Base-by-base conservation (phyloP, 2,888 invertebrate species). In the Orgyia antiqua region DNA sequence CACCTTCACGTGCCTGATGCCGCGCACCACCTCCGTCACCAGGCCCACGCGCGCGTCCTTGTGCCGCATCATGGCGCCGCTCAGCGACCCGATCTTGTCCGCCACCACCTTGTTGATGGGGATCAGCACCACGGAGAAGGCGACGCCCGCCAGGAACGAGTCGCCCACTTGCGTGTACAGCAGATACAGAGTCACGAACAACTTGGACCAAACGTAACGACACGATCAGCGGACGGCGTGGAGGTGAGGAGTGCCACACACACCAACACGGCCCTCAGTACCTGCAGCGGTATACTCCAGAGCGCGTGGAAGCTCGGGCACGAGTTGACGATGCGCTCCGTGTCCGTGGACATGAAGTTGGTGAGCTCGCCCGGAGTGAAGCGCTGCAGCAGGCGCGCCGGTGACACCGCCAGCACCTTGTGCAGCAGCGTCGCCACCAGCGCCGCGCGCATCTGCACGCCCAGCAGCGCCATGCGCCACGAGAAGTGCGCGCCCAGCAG, bases 301-400 rank as follows among this genome's bases (percentile, higher is more conserved):
- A 98, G 88, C 3, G 95, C 92, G 80, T 99, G 99, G 69, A 99
- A 98, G 77, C 97, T 97, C 2, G 96, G 93, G 74, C 97, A 97
- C 11, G 98, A 95, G 74, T 98, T 98, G 0, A 97, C 94, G 48
- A 99, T 95, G 49, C 98, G 89, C 68, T 98, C 97, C 0, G 95
- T 94, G 69, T 99, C 99, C 0, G 97, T 97, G 15, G 97, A 98
- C 94, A 99, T 97, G 52, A 96, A 94, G 77, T 99, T 99, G 1
- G 98, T 90, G 34, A 99, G 93, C 84, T 98, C 95, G 0, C 98
- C 98, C 21, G 93, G 88, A 8, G 88, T 87, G 56, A 58, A 88
- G 49, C 55, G 73, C 50, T 53, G 88, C 52, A 66, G 87, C 49
- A 68, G 75, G 47, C 47, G 87, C 33, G 75, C 89, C 42, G 84